These are phyloP conservation scores for Eremobia ochroleuca DNA, from an alignment of 2,888 invertebrate species.

Conservation along the genomic window DNA sequence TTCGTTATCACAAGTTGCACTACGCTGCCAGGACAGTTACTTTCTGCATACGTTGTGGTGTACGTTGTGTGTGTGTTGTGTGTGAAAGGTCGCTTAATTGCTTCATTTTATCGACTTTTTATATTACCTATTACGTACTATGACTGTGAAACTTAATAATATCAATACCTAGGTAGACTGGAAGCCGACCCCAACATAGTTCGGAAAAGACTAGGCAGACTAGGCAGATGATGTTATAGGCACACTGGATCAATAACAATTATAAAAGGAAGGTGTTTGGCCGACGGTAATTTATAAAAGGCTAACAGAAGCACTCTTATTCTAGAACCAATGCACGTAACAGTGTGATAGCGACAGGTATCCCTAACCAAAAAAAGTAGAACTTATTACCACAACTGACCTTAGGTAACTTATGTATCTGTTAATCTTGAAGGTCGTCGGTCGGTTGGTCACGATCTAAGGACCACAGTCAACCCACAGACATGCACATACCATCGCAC, in stretches of 20 bases:
- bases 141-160: neutral
- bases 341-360: neutral
- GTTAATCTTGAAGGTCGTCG: neutral
- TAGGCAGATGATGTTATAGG: too few relatives aligned
- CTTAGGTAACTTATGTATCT: neutral
- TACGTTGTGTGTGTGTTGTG: too few relatives aligned
- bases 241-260: neutral
- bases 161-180: neutral
- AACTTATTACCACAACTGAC: too few relatives aligned
- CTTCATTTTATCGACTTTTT: conserved; percentile 5
- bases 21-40: neutral
- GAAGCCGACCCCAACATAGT: neutral
- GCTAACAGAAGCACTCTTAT: neutral
- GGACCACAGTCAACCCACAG: neutral
- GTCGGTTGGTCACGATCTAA: neutral
- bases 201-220: neutral
- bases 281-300: neutral
- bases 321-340: neutral
- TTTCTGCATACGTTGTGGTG: neutral
- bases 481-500: conserved; percentile 1
- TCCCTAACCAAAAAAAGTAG: neutral
- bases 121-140: neutral
- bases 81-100: neutral
- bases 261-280: too few relatives aligned
- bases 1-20: conserved; percentile 3